Base-by-base conservation (phyloP, 1,140 invertebrate species). In the Bombyx mandarina region DNA sequence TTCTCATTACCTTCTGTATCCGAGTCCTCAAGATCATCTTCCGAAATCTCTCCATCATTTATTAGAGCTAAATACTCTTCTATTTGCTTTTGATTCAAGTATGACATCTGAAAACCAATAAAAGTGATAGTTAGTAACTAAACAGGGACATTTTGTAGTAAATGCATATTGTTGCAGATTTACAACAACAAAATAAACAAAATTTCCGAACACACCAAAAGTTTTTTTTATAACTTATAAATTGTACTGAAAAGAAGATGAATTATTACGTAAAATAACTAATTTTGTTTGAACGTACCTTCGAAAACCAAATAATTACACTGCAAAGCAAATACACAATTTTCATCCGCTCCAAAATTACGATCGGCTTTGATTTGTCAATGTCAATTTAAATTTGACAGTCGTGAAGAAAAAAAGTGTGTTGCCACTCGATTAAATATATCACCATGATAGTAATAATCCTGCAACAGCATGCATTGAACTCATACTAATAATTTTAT, bases 301-400 rank as follows among this genome's bases (percentile, higher is more conserved):
- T 68, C 66, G 63, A 68, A 68, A 68, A 68, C 63, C 66, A 69
- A 69, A 66, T 69, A 69, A 63, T 69, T 69, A 66, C 63, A 69
- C 67, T 63, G 61, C 63, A 66, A 66, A 63, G 66, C 63, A 69
- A 69, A 69, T 69, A 69, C 67, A 66, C 67, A 69, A 66, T 69
- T 69, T 69, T 69, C 63, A 69, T 63, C 67, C 63, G 66, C 66
- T 68, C 63, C 66, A 68, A 68, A 68, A 63, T 69, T 66, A 65
- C 66, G 66, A 66, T 66, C 63, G 66, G 63, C 66, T 65, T 66
- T 69, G 66, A 65, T 69, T 69, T 69, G 63, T 66, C 63, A 69
- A 66, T 50, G 51, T 69, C 63, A 69, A 69, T 65, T 66, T 66
- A 66, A 66, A 69, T 69, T 69, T 69, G 66, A 68, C 56, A 65